Base-by-base conservation (phyloP, 2,888 invertebrate species). In the Athalia circularis region DNA sequence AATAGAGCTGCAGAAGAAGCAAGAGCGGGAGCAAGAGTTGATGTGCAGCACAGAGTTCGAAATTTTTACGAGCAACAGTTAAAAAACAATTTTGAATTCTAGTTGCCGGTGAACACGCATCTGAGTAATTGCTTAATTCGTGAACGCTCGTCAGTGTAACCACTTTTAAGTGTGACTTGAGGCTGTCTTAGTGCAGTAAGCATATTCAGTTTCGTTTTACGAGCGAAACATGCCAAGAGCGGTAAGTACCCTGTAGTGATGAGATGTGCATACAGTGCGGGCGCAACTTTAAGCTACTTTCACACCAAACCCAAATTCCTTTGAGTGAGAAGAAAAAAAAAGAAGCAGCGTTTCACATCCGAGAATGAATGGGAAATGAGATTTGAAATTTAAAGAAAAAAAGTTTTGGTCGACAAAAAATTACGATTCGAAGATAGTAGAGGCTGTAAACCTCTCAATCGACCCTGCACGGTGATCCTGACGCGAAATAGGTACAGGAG, bases 121-220 rank as follows among this genome's bases (percentile, higher is more conserved):
- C 83, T 75, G 79, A 83, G 87, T 89, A 89, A 89, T 89, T 89
- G 88, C 89, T 88, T 89, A 89, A 89, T 89, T 89, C 88, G 88
- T 86, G 85, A 85, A 87, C 87, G 85, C 85, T 82, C 84, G 83
- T 81, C 80, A 83, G 83, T 82, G 83, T 80, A 67, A 67, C 79
- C 54, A 75, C 81, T 79, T 79, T 82, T 79, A 82, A 82, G 80
- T 81, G 81, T 80, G 79, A 81, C 81, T 80, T 75, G 78, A 54
- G 76, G 61, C 77, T 80, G 82, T 80, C 79, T 82, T 80, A 80
- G 83, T 82, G 83, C 29, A 29, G 82, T 83, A 83, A 83, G 83
- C 82, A 81, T 83, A 84, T 84, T 83, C 84, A 82, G 82, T 86
- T 86, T 85, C 83, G 85, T 89, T 89, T 89, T 89, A 89, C 88